Percentiles rank a stretch among this genome's conserved stretches.
Evolutionary conservation across 2,888 invertebrate genomes (phyloP).

Genomic region (Artemia sinica): DNA sequence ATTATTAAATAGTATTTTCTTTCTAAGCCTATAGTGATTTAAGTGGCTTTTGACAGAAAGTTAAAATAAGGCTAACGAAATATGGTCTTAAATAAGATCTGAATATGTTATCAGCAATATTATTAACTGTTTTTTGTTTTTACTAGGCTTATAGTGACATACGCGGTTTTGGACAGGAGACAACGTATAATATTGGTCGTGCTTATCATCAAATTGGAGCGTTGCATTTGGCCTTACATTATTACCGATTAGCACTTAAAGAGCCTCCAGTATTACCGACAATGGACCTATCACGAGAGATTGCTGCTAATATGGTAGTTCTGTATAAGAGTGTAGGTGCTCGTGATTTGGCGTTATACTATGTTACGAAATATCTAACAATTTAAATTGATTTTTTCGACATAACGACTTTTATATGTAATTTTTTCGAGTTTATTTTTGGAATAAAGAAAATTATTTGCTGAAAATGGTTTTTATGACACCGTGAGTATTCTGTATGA

Average conservation of each 20-base stretch:
- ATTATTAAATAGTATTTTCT: no score
- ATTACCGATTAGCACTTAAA: slow-evolving; percentile 63
- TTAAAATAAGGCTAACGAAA: no score
- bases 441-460: no score
- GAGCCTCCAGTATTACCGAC: slow-evolving; percentile 30
- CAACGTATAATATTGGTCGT: slow-evolving; percentile 66
- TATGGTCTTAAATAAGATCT: no score
- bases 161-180: slow-evolving; percentile 59
- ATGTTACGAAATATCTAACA: slow-evolving; percentile 56
- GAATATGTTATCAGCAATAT: no score
- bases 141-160: slow-evolving; percentile 46
- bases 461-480: no score
- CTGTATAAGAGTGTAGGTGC: slow-evolving; percentile 62
- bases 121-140: slow-evolving; percentile 33
- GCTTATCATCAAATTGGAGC: slow-evolving; percentile 68
- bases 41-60: no score
- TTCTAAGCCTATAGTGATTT: no score
- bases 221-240: slow-evolving; percentile 56
- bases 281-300: slow-evolving; percentile 55
- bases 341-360: slow-evolving; percentile 52
- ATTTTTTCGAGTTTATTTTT: no score
- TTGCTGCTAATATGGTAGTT: slow-evolving; percentile 70
- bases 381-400: no score
- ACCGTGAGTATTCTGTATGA: no score
- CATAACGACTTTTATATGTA: no score